Conservation (phyloP, 2,797 vertebrate species). For the Oreochromis mossambicus region DNA sequence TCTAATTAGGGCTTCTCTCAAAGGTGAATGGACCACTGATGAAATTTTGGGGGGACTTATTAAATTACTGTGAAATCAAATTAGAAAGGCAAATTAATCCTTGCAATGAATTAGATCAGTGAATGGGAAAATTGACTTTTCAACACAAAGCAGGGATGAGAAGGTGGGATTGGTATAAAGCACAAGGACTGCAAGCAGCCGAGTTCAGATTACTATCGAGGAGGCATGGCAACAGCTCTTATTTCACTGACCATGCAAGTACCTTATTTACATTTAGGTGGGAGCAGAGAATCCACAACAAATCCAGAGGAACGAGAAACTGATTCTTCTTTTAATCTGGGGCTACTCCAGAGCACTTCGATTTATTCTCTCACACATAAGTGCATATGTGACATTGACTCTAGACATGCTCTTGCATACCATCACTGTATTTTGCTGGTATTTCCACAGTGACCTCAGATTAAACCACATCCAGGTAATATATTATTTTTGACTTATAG, state of each 20-base stretch:
- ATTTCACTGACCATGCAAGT: background rate
- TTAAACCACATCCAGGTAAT: background rate
- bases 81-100: constrained; percentile 53
- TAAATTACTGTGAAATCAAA: constrained; percentile 58
- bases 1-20: constrained; percentile 54
- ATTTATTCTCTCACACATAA: background rate
- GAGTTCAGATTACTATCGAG: constrained; percentile 4
- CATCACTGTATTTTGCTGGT: background rate
- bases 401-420: background rate
- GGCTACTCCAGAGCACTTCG: background rate
- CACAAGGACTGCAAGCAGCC: background rate
- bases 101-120: constrained; percentile 36
- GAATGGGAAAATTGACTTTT: constrained; percentile 48
- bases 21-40: constrained; percentile 47
- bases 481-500: background rate
- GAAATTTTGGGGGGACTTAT: constrained; percentile 42
- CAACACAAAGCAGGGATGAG: constrained; percentile 5
- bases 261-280: background rate
- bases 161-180: background rate
- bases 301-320: background rate
- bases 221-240: background rate
- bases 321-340: background rate
- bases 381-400: background rate
- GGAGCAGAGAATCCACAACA: background rate
- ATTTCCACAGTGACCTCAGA: background rate